phyloP scores from a whole-genome alignment of 35 echinoderm and acorn worm genomes.

The Chiridota heheva region DNA sequence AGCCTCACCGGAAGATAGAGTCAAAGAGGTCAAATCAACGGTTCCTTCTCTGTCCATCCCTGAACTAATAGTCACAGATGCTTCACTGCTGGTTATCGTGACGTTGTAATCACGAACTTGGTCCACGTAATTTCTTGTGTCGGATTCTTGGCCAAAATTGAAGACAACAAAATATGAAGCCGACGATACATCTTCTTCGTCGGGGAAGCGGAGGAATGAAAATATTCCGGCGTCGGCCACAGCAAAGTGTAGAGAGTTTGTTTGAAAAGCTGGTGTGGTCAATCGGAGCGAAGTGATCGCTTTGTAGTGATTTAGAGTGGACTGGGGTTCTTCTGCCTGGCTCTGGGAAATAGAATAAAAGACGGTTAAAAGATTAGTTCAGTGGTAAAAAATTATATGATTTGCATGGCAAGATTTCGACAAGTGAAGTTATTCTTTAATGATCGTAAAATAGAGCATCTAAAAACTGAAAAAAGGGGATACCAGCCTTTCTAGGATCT shows the following conservation, averaged over 20 bases:
- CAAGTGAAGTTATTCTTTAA: too few relatives aligned
- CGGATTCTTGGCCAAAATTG: slow-evolving; percentile 55
- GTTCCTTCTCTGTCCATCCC: slow-evolving; percentile 1
- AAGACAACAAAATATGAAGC: slow-evolving; percentile 65
- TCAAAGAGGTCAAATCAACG: neutral
- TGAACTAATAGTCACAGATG: neutral
- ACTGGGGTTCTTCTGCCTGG: slow-evolving; percentile 42
- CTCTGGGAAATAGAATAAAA: too few relatives aligned
- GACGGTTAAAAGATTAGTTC: too few relatives aligned
- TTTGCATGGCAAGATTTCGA: too few relatives aligned
- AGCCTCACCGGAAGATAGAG: slow-evolving; percentile 18
- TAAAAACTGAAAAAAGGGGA: too few relatives aligned
- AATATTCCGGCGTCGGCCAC: slow-evolving; percentile 70
- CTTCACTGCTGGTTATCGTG: neutral
- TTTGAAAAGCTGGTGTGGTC: slow-evolving; percentile 58
- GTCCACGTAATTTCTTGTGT: slow-evolving; percentile 41
- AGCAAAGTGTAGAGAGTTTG: slow-evolving; percentile 59
- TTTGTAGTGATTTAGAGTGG: slow-evolving; percentile 61
- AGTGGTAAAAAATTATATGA: too few relatives aligned
- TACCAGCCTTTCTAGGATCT: too few relatives aligned
- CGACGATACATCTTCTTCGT: slow-evolving; percentile 16
- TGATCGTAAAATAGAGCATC: too few relatives aligned
- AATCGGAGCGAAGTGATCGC: slow-evolving; percentile 37
- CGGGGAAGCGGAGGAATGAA: slow-evolving; percentile 77
- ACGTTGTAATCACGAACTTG: slow-evolving; percentile 18